phyloP scores from a whole-genome alignment of 2,797 vertebrate species.

The Sylvia borin region DNA sequence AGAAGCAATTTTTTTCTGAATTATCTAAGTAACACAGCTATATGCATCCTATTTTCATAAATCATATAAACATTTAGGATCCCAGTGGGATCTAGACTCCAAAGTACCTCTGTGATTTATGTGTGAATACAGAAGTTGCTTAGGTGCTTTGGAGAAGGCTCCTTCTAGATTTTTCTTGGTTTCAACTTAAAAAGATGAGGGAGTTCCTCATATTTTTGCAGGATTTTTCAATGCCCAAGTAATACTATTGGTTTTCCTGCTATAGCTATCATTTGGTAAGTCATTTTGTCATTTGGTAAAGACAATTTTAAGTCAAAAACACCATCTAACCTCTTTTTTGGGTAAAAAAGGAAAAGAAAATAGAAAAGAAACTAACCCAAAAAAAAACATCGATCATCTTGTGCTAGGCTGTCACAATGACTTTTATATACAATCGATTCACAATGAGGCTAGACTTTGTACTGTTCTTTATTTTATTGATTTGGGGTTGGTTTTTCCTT shows the following conservation, averaged over 20 bases:
- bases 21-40: not conserved
- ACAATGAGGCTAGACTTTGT: not conserved
- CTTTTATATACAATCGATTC: not conserved
- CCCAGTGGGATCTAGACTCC: conserved; percentile 13
- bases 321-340: not conserved
- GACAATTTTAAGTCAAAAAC: not conserved
- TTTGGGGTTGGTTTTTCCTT: not conserved
- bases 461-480: not conserved
- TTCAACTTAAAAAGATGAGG: not conserved
- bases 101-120: conserved; percentile 23
- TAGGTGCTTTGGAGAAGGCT: not conserved
- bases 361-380: not conserved
- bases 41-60: conserved; percentile 31
- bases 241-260: not conserved
- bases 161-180: not conserved
- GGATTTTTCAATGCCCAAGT: not conserved
- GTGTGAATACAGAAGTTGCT: not conserved
- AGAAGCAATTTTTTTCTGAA: conserved; percentile 34
- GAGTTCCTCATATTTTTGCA: not conserved
- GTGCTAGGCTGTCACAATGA: not conserved
- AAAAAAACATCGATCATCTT: not conserved
- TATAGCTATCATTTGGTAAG: not conserved
- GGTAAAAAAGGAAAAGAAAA: accelerated
- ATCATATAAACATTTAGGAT: conserved; percentile 33
- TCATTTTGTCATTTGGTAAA: not conserved